phyloP scores from a whole-genome alignment of 2,797 vertebrate species.

The Hirundo rustica region DNA sequence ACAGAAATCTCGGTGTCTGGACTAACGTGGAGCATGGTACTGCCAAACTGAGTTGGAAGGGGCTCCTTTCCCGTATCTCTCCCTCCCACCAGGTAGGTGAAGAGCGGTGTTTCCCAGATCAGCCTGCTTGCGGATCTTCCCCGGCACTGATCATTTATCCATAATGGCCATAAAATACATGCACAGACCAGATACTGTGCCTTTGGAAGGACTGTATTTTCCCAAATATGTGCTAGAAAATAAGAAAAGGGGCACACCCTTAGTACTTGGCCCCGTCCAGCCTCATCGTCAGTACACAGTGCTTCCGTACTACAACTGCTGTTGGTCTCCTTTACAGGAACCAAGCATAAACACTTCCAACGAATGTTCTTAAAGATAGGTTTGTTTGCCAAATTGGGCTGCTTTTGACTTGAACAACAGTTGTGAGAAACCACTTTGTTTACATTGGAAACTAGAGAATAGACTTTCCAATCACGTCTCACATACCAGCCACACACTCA shows the following conservation, averaged over 20 bases:
- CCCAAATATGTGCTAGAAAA: background rate
- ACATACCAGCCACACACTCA: background rate
- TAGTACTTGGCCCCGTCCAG: background rate
- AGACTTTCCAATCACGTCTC: slow-evolving; percentile 35
- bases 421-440: slow-evolving; percentile 30
- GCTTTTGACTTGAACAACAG: background rate
- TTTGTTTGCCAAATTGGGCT: slow-evolving; percentile 24
- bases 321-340: slow-evolving; percentile 15
- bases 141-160: background rate
- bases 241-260: background rate
- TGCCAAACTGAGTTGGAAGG: background rate
- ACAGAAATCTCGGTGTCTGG: background rate
- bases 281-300: background rate
- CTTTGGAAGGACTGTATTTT: background rate
- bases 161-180: background rate
- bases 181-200: background rate
- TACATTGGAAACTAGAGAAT: background rate
- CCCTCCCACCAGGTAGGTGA: background rate
- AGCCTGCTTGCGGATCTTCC: background rate
- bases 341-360: slow-evolving; percentile 11
- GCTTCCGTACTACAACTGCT: background rate
- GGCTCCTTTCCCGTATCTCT: background rate
- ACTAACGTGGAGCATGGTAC: accelerated
- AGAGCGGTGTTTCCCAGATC: background rate
- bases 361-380: slow-evolving; percentile 18